Percentiles rank a stretch among this genome's conserved stretches.
Conservation (phyloP, 2,888 invertebrate genomes). For the Troides helena region DNA sequence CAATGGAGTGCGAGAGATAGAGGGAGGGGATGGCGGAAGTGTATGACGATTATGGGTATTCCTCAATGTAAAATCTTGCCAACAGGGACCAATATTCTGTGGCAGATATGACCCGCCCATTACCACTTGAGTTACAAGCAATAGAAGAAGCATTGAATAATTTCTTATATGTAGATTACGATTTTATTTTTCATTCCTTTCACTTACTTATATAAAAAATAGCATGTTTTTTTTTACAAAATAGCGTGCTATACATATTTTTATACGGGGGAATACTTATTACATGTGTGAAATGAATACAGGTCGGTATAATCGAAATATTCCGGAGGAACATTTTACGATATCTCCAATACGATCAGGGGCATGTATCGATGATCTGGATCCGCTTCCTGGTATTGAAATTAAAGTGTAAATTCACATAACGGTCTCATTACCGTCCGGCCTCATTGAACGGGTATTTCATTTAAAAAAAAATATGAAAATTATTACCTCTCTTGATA, state of each 20-base stretch:
- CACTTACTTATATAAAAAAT: too few species aligned
- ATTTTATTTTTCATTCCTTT: too few species aligned
- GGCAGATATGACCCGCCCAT: too few species aligned
- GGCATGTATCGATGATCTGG: constrained; percentile 28
- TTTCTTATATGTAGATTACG: too few species aligned
- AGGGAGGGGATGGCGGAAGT: too few species aligned
- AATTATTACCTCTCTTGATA: constrained; percentile 23
- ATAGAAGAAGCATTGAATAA: too few species aligned
- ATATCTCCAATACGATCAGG: constrained; percentile 31
- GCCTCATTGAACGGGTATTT: constrained; percentile 6
- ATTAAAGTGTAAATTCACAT: constrained; percentile 32
- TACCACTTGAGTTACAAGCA: too few species aligned
- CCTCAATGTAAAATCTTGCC: too few species aligned
- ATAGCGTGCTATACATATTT: background rate
- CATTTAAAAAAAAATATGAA: constrained; percentile 23
- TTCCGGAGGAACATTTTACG: constrained; percentile 28
- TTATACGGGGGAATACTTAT: background rate
- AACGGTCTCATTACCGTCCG: constrained; percentile 28
- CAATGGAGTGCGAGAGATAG: too few species aligned
- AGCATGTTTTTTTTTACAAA: too few species aligned
- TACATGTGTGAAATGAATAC: constrained; percentile 13
- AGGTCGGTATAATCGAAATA: constrained; percentile 21
- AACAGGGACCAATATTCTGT: too few species aligned
- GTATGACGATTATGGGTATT: too few species aligned
- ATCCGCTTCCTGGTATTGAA: constrained; percentile 33